These are phyloP conservation scores for Sebastes schlegelii DNA, from an alignment of 2,113 vertebrate species.

Conservation along the genomic window DNA sequence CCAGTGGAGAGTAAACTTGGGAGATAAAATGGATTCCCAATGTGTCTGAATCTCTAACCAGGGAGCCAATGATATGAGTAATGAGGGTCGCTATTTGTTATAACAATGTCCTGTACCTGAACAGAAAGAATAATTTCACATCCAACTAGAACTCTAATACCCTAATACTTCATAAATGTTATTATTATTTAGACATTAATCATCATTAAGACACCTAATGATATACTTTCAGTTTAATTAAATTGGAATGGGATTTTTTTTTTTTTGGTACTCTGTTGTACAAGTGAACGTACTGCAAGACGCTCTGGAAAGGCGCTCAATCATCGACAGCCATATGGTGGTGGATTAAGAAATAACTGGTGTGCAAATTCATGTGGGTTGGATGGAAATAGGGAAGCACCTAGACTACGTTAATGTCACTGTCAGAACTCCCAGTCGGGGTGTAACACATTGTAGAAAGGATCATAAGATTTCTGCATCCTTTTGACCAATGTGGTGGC, in stretches of 20 bases:
- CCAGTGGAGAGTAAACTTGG: conserved; percentile 43
- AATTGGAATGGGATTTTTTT: conserved; percentile 64
- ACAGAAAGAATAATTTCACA: conserved; percentile 75
- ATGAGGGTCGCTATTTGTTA: conserved; percentile 66
- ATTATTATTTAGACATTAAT: conserved; percentile 83
- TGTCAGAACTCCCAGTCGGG: conserved; percentile 34
- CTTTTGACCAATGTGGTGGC: conserved; percentile 38
- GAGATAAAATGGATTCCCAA: conserved; percentile 75
- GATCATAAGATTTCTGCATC: conserved; percentile 15
- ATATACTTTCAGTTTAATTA: conserved; percentile 82
- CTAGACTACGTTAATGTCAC: conserved; percentile 26
- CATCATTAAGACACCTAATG: conserved; percentile 80
- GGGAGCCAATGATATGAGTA: conserved; percentile 69
- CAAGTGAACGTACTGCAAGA: conserved; percentile 71
- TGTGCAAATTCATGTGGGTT: conserved; percentile 46
- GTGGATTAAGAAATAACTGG: conserved; percentile 68
- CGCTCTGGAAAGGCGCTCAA: conserved; percentile 71
- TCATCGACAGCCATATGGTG: conserved; percentile 78
- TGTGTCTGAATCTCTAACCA: conserved; percentile 66
- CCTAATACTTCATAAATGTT: conserved; percentile 77
- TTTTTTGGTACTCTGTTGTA: conserved; percentile 58
- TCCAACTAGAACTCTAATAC: conserved; percentile 66
- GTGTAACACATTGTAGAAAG: not conserved
- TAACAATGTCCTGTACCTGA: conserved; percentile 65
- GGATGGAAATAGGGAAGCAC: conserved; percentile 52